phyloP scores from a whole-genome alignment of 2,113 vertebrate genomes.

The Pluvianellus socialis region DNA sequence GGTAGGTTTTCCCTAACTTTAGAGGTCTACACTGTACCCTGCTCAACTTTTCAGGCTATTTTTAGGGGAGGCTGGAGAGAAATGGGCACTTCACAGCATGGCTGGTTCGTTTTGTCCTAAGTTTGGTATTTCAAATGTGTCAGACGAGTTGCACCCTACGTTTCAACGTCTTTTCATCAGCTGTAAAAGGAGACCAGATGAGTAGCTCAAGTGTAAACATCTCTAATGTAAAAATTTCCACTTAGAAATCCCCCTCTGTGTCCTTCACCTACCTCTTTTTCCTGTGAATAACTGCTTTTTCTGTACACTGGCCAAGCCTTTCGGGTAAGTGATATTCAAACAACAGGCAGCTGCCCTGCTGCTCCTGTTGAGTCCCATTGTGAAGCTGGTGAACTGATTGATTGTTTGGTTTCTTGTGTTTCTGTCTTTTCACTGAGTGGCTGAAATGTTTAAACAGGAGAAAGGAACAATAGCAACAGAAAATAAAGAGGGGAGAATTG shows the following conservation, averaged over 20 bases:
- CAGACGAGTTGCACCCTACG: neutral
- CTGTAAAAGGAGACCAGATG: neutral
- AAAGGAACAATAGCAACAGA: constrained; percentile 21
- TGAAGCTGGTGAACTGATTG: constrained; percentile 24
- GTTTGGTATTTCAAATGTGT: neutral
- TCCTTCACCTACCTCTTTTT: constrained; percentile 33
- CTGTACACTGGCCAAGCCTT: neutral
- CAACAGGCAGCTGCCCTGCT: constrained; percentile 35
- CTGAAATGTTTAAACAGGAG: neutral
- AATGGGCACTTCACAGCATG: neutral
- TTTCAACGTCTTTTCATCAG: neutral
- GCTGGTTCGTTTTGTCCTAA: neutral
- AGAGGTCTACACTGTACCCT: neutral
- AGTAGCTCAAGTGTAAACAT: neutral
- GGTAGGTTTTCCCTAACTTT: rapidly evolving
- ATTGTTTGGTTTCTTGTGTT: constrained; percentile 53
- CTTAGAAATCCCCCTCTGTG: constrained; percentile 13
- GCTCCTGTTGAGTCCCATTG: constrained; percentile 7
- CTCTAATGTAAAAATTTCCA: neutral
- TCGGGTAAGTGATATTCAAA: constrained; percentile 4
- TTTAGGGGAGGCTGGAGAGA: neutral
- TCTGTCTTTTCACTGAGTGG: constrained; percentile 20
- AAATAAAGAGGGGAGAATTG: constrained; percentile 11
- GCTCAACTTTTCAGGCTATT: neutral
- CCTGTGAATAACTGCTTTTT: constrained; percentile 23